Evolutionary conservation across 2,797 vertebrate genomes (phyloP).

Genomic region (Esox masquinongy): DNA sequence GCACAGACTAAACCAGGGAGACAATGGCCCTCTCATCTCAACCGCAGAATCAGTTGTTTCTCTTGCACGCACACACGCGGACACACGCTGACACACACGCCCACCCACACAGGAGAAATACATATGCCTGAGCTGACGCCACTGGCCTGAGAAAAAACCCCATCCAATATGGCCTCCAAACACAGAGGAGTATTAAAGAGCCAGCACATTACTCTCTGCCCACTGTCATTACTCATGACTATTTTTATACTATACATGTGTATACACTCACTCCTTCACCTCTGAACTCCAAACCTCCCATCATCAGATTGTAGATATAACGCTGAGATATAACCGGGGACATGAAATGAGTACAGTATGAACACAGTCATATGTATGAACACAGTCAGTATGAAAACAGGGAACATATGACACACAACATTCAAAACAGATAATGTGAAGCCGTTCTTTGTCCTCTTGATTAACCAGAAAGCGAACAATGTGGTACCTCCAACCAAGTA

Average conservation of each 20-base stretch:
- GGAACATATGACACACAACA: too few species aligned
- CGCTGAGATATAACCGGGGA: not conserved
- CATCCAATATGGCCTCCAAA: slow-evolving; percentile 34
- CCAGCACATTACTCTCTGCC: slow-evolving; percentile 52
- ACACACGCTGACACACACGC: slow-evolving; percentile 18
- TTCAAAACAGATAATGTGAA: slow-evolving; percentile 1
- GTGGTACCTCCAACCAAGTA: not conserved
- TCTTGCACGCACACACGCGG: not conserved
- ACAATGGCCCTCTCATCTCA: slow-evolving; percentile 50
- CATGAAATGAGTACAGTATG: not conserved
- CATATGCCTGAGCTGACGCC: slow-evolving; percentile 41
- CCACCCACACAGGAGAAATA: not conserved
- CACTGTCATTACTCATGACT: slow-evolving; percentile 68
- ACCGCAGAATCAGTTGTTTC: slow-evolving; percentile 42
- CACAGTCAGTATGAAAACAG: too few species aligned
- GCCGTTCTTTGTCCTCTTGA: not conserved
- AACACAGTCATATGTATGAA: not conserved
- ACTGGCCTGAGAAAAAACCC: slow-evolving; percentile 25
- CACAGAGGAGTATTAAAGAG: slow-evolving; percentile 47
- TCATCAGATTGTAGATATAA: slow-evolving; percentile 12
- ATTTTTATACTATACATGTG: slow-evolving; percentile 62
- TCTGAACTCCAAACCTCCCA: slow-evolving; percentile 23
- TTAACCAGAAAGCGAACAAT: not conserved
- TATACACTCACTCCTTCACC: slow-evolving; percentile 35
- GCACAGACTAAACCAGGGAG: slow-evolving; percentile 49